Evolutionary conservation across 1,140 invertebrate genomes (phyloP).

Genomic region (Drosophila equinoxialis): DNA sequence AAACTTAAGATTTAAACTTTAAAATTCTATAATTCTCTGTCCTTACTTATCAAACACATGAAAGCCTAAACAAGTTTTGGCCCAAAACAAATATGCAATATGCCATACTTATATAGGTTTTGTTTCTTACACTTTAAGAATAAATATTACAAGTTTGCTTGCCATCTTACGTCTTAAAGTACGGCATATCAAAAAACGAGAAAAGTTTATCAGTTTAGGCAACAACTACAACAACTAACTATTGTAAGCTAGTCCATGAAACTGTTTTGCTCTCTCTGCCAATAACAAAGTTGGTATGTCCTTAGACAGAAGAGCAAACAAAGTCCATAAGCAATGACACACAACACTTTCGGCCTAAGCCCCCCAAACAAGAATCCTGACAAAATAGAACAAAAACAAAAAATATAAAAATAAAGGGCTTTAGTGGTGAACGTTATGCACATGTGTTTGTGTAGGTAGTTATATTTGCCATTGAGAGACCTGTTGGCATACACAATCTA

Average conservation of each 20-base stretch:
- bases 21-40: too few relatives aligned
- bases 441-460: conserved; percentile 17
- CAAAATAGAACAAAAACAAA: conserved; percentile 35
- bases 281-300: conserved; percentile 1
- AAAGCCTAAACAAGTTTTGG: not conserved
- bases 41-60: not conserved
- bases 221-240: conserved; percentile 2
- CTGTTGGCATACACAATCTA: conserved; percentile 50
- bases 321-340: conserved; percentile 8
- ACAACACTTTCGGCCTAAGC: conserved; percentile 30
- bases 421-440: conserved; percentile 16
- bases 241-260: not conserved
- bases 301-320: conserved; percentile 1
- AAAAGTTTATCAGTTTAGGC: conserved; percentile 2
- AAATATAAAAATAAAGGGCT: conserved; percentile 22
- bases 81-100: too few relatives aligned
- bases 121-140: not conserved
- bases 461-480: conserved; percentile 32
- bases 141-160: not conserved
- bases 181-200: not conserved
- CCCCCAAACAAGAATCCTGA: not conserved
- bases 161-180: not conserved
- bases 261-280: not conserved
- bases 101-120: too few relatives aligned
- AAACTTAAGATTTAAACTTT: too few relatives aligned